A percentile compares a stretch with the other conserved stretches of the same genome.
phyloP scores from a whole-genome alignment of 2,113 vertebrate genomes.

The Ascaphus truei region DNA sequence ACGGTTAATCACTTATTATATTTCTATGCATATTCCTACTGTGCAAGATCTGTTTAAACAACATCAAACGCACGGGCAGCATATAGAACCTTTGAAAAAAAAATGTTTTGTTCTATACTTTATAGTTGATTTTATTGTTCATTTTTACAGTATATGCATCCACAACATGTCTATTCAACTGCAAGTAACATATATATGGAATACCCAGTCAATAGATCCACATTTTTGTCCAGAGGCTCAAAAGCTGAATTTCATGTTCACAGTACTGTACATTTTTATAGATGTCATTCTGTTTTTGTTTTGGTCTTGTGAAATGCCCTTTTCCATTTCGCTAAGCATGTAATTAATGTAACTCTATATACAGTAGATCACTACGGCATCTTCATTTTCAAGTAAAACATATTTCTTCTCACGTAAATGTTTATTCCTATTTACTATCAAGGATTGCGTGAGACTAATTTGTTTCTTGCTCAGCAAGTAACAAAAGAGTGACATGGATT shows the following conservation, averaged over 20 bases:
- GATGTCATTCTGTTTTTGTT: not conserved
- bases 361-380: not conserved
- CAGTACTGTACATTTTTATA: too few species aligned
- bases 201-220: not conserved
- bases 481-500: slow-evolving; percentile 4
- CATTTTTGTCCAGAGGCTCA: not conserved
- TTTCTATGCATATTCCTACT: not conserved
- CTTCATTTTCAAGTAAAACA: not conserved
- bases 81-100: not conserved
- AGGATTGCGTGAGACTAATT: slow-evolving; percentile 26
- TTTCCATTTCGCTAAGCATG: slow-evolving; percentile 2
- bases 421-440: not conserved
- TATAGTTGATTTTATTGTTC: not conserved
- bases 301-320: not conserved
- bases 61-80: not conserved
- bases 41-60: not conserved
- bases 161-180: not conserved
- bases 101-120: not conserved
- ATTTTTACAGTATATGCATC: too few species aligned
- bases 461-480: slow-evolving; percentile 7
- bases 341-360: not conserved
- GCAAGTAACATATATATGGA: not conserved
- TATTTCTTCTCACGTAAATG: slow-evolving; percentile 5
- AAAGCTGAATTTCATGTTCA: too few species aligned
- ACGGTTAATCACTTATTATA: not conserved